A percentile compares a stretch with the other conserved stretches of the same genome.
Evolutionary conservation across 2,888 invertebrate genomes (phyloP).

Genomic region (Caenorhabditis angaria): DNA sequence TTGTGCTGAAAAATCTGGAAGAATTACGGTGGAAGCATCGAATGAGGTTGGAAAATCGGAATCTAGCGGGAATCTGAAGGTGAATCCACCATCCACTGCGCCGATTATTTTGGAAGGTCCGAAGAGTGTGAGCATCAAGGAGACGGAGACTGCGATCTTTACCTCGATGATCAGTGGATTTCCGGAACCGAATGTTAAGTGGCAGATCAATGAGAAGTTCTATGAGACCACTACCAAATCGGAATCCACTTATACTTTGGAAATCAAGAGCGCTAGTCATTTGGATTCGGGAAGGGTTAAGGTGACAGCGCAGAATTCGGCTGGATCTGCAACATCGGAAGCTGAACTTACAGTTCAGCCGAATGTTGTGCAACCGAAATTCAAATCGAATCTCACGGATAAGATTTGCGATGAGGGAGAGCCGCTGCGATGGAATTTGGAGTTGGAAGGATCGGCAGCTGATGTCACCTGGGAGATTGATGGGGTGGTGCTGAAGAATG

Average conservation of each 20-base stretch:
- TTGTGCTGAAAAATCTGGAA: constrained; percentile 77
- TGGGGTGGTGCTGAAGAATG: constrained; percentile 51
- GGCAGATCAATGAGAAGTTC: constrained; percentile 66
- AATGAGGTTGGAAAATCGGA: constrained; percentile 62
- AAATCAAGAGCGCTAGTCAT: constrained; percentile 48
- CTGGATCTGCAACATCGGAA: constrained; percentile 53
- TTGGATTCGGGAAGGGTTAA: constrained; percentile 56
- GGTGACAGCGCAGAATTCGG: constrained; percentile 61
- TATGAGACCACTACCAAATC: constrained; percentile 44
- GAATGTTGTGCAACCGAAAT: constrained; percentile 81
- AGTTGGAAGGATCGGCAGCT: constrained; percentile 50
- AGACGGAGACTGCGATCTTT: constrained; percentile 57
- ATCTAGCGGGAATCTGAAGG: constrained; percentile 41
- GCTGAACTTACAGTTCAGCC: constrained; percentile 69
- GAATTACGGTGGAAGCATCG: constrained; percentile 56
- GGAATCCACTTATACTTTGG: constrained; percentile 49
- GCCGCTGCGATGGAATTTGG: constrained; percentile 46
- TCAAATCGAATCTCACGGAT: constrained; percentile 84
- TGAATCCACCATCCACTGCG: constrained; percentile 42
- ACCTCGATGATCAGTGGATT: constrained; percentile 55
- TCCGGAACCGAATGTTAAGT: constrained; percentile 69
- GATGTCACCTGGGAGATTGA: constrained; percentile 63
- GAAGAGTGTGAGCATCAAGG: constrained; percentile 49
- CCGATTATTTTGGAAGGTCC: constrained; percentile 56
- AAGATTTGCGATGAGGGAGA: constrained; percentile 86